These are phyloP conservation scores for Sula dactylatra DNA, from an alignment of 2,113 vertebrate genomes.

Conservation along the genomic window DNA sequence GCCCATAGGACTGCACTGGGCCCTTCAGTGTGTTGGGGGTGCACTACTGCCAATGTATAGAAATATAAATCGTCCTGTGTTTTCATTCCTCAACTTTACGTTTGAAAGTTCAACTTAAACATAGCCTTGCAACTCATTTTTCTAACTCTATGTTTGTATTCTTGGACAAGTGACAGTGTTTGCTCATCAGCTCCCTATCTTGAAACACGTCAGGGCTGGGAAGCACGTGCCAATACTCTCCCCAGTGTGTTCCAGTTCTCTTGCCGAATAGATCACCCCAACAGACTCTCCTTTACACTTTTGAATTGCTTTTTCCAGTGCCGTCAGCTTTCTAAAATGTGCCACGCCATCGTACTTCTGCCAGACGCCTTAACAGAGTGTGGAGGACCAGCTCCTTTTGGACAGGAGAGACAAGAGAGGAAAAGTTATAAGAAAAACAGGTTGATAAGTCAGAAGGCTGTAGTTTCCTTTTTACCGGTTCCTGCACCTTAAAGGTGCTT, in stretches of 20 bases:
- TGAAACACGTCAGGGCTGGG: background rate
- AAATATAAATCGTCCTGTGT: background rate
- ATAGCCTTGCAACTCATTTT: background rate
- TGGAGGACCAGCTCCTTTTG: background rate
- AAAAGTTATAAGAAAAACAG: background rate
- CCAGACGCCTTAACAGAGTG: background rate
- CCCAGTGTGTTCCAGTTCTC: background rate
- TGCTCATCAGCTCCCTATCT: conserved; percentile 36
- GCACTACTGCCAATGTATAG: background rate
- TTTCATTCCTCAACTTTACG: background rate
- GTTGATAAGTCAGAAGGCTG: background rate
- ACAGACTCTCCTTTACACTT: background rate
- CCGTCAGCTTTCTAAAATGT: conserved; percentile 1
- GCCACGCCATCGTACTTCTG: background rate
- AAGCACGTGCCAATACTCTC: background rate
- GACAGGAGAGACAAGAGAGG: background rate
- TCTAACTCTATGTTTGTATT: background rate
- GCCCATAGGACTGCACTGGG: background rate
- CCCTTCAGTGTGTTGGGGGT: background rate
- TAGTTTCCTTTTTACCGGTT: background rate
- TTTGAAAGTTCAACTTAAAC: background rate
- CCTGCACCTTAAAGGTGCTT: background rate
- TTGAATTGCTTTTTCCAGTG: conserved; percentile 24
- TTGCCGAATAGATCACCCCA: background rate
- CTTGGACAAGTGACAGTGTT: background rate